These are phyloP conservation scores for Nothura maculosa DNA, from an alignment of 2,797 vertebrate genomes.

Conservation along the genomic window DNA sequence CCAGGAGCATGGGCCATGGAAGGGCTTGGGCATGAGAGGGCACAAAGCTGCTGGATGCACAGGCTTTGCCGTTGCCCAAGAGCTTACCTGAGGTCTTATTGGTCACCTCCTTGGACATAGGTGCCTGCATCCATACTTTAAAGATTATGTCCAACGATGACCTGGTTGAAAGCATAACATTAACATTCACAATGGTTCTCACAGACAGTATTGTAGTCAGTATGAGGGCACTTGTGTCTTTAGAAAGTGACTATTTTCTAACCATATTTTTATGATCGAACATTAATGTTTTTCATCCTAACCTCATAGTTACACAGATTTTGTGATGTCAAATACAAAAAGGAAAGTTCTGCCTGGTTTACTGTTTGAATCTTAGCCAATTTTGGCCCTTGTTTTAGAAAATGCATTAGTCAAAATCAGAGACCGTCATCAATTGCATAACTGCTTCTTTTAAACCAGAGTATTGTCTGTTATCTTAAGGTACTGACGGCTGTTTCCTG, in stretches of 20 bases:
- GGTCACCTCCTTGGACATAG: neutral
- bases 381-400: neutral
- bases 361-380: neutral
- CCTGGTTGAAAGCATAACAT: neutral
- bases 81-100: neutral
- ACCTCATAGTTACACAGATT: neutral
- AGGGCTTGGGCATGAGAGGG: rapidly evolving
- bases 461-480: neutral
- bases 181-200: neutral
- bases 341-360: neutral
- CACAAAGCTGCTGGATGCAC: neutral
- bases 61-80: neutral
- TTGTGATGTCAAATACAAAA: conserved; percentile 12
- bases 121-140: neutral
- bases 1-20: rapidly evolving
- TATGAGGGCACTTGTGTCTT: neutral
- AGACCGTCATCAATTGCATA: neutral
- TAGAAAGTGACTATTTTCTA: neutral
- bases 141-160: neutral
- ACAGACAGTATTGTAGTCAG: neutral
- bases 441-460: neutral
- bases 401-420: neutral
- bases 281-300: neutral
- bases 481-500: neutral
- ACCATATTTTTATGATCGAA: neutral